These are phyloP conservation scores for Uropetala carovei DNA, from an alignment of 2,888 invertebrate genomes.

Conservation along the genomic window DNA sequence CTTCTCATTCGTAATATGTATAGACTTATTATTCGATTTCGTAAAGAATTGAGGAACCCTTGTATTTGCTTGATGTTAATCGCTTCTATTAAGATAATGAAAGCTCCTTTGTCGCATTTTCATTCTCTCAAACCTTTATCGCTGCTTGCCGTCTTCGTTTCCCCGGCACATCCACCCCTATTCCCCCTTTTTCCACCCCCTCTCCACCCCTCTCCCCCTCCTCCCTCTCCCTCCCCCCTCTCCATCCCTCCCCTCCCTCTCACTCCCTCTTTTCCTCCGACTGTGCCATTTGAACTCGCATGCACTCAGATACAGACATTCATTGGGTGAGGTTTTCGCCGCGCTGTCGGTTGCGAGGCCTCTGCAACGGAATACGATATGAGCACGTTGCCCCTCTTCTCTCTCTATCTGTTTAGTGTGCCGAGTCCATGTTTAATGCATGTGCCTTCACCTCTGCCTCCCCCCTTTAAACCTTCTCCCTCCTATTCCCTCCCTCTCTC, in stretches of 20 bases:
- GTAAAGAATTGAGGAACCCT: too few species aligned
- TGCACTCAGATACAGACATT: conserved; percentile 61
- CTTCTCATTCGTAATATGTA: too few species aligned
- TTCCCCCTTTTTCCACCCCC: too few species aligned
- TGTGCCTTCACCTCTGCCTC: conserved; percentile 42
- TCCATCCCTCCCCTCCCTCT: not conserved
- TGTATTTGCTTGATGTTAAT: conserved; percentile 38
- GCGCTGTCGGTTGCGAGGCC: conserved; percentile 58
- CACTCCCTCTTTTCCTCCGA: not conserved
- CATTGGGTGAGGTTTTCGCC: conserved; percentile 64
- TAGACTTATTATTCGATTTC: too few species aligned
- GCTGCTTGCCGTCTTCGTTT: not conserved
- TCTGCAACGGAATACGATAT: conserved; percentile 67
- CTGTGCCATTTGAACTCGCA: conserved; percentile 51
- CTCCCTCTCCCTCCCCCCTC: too few species aligned
- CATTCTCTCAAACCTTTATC: conserved; percentile 35
- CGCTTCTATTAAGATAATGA: conserved; percentile 51
- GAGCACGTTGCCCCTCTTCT: conserved; percentile 65
- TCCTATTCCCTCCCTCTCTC: not conserved
- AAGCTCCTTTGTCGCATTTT: conserved; percentile 61
- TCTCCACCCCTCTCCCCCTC: too few species aligned
- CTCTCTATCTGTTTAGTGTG: conserved; percentile 62
- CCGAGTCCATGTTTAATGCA: conserved; percentile 61
- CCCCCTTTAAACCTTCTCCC: not conserved
- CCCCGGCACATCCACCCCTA: not conserved